These are phyloP conservation scores for Cebus imitator DNA, from an alignment of 2,113 vertebrate species.

Conservation along the genomic window DNA sequence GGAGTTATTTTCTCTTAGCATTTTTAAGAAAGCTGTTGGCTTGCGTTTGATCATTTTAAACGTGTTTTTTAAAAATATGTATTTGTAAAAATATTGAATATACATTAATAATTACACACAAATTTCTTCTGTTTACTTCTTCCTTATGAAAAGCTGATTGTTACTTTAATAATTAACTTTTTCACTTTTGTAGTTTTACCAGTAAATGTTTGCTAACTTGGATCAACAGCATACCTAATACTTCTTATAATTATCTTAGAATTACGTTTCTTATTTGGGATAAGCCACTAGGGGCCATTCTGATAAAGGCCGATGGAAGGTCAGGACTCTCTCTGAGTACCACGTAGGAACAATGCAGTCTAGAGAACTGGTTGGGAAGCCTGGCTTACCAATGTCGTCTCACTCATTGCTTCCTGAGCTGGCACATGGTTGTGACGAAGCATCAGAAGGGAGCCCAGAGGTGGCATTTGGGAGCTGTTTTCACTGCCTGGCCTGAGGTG, in stretches of 20 bases:
- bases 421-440: background rate
- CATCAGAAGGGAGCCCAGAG: background rate
- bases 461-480: background rate
- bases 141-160: background rate
- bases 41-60: background rate
- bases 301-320: background rate
- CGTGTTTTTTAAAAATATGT: background rate
- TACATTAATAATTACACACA: background rate
- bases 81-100: background rate
- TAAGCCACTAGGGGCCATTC: background rate
- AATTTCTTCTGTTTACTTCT: slow-evolving; percentile 11
- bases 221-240: slow-evolving; percentile 21
- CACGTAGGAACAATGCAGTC: background rate
- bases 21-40: slow-evolving; percentile 5
- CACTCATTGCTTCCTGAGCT: background rate
- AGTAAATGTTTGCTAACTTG: background rate
- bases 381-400: background rate
- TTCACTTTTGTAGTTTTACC: background rate
- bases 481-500: background rate
- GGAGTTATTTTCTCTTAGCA: background rate
- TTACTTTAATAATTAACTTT: slow-evolving; percentile 8
- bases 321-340: background rate
- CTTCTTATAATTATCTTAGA: background rate
- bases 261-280: slow-evolving; percentile 35
- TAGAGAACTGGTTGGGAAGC: background rate